Conservation (phyloP, 2,113 vertebrate species). For the Misgurnus anguillicaudatus region DNA sequence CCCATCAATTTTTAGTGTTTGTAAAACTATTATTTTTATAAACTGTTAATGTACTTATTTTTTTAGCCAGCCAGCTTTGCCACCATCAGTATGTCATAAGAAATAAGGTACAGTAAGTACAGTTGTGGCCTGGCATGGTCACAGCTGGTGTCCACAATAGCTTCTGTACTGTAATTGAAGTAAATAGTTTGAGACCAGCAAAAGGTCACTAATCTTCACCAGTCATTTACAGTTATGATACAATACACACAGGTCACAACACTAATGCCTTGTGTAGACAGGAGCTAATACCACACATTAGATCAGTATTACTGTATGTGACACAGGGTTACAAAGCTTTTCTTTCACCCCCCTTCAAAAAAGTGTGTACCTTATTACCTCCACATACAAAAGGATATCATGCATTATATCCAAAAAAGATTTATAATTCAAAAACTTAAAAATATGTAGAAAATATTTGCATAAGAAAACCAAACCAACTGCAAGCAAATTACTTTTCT, state of each 20-base stretch:
- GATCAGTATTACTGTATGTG: conserved; percentile 67
- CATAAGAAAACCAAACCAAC: no score
- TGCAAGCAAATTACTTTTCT: no score
- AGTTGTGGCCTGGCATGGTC: conserved; percentile 24
- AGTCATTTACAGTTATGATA: conserved; percentile 74
- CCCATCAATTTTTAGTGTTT: no score
- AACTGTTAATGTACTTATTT: no score
- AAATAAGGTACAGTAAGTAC: conserved; percentile 7
- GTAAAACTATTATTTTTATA: no score
- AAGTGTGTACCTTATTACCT: neutral
- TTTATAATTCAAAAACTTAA: no score
- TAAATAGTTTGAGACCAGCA: conserved; percentile 66
- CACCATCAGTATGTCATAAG: no score
- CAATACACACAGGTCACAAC: conserved; percentile 65
- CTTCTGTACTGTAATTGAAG: conserved; percentile 64
- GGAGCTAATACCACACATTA: conserved; percentile 67
- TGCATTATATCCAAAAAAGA: neutral
- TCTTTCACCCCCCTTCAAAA: conserved; percentile 23
- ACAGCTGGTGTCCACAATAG: conserved; percentile 41
- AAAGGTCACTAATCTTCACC: conserved; percentile 77
- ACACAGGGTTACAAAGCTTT: conserved; percentile 64
- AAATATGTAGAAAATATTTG: no score
- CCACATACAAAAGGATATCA: no score
- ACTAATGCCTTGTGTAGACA: conserved; percentile 57
- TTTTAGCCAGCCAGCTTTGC: no score